Evolutionary conservation across 2,888 invertebrate species (phyloP).

Genomic region (Bombylius major): DNA sequence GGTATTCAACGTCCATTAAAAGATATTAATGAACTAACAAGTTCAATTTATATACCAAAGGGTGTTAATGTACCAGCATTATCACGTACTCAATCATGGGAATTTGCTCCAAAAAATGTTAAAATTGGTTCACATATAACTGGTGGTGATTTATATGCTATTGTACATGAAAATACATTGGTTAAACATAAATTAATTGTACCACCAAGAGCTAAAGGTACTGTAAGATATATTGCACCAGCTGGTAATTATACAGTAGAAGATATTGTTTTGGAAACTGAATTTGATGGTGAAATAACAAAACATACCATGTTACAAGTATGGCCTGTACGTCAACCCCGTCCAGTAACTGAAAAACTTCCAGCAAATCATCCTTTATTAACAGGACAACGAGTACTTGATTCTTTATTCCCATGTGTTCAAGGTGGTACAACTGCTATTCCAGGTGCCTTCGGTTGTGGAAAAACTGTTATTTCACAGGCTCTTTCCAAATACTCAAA

Average conservation of each 20-base stretch:
- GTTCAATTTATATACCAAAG: conserved; percentile 98
- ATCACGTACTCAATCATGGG: conserved; percentile 73
- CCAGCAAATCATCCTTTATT: conserved; percentile 97
- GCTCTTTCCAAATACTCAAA: conserved; percentile 99
- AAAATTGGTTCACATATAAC: conserved; percentile 96
- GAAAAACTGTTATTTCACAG: conserved; percentile 99
- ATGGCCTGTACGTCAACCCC: conserved; percentile 97
- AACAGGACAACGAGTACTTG: conserved; percentile 95
- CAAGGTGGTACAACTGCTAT: conserved; percentile 98
- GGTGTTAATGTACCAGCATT: conserved; percentile 93
- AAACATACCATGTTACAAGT: conserved; percentile 96
- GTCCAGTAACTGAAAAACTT: conserved; percentile 94
- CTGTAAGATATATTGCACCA: conserved; percentile 89
- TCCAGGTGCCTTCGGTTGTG: conserved; percentile 99
- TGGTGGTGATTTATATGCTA: conserved; percentile 92
- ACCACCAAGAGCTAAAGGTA: conserved; percentile 90
- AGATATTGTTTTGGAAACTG: conserved; percentile 93
- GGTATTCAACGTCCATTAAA: conserved; percentile 98
- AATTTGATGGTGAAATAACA: conserved; percentile 91
- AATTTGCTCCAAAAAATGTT: conserved; percentile 74
- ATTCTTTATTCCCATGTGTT: conserved; percentile 97
- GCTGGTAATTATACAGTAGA: conserved; percentile 88
- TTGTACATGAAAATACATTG: conserved; percentile 93
- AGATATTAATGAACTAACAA: conserved; percentile 86
- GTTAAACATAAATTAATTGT: conserved; percentile 95